Evolutionary conservation across 2,888 invertebrate species (phyloP), one percentile per base, ranked within the genome.

Genomic region (Boloria euphrosyne): DNA sequence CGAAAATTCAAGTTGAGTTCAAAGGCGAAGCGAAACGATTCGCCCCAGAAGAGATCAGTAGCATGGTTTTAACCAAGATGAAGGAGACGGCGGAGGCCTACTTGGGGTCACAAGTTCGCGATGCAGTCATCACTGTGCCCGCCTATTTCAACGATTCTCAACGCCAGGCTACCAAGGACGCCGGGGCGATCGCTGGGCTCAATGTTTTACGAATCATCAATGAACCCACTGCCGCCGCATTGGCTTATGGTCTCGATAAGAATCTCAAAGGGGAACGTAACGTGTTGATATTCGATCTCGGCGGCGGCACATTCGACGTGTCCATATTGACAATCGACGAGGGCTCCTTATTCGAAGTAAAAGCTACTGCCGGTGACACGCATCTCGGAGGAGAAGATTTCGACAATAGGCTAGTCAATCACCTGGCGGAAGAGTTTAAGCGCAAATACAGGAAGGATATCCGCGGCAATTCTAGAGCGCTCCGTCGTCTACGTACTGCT

Each of bases 321-420:
- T 97, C 97, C 59, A 94, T 97, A 70, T 88, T 97, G 54, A 96
- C 96, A 59, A 97, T 97, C 80, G 96, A 96, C 80, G 96, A 97
- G 31, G 31, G 31, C 5, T 94, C 94, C 0, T 80, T 94, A 51
- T 97, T 96, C 80, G 96, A 96, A 84, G 97, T 96, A 4, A 95
- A 94, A 81, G 93, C 97, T 0, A 97, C 96, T 2, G 96, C 96
- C 44, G 97, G 97, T 44, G 97, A 97, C 80, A 97, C 97, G 5
- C 97, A 96, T 80, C 92, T 96, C 62, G 96, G 96, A 22, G 96
- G 96, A 13, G 96, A 96, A 82, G 95, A 96, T 84, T 93, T 93
- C 69, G 81, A 94, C 81, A 95, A 94, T 80, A 85, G 95, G 62
- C 86, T 96, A 71, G 95, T 95, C 4, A 93, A 92, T 73, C 94